These are phyloP conservation scores for Orthonevra nobilis DNA, from an alignment of 2,888 invertebrate genomes.

Conservation along the genomic window DNA sequence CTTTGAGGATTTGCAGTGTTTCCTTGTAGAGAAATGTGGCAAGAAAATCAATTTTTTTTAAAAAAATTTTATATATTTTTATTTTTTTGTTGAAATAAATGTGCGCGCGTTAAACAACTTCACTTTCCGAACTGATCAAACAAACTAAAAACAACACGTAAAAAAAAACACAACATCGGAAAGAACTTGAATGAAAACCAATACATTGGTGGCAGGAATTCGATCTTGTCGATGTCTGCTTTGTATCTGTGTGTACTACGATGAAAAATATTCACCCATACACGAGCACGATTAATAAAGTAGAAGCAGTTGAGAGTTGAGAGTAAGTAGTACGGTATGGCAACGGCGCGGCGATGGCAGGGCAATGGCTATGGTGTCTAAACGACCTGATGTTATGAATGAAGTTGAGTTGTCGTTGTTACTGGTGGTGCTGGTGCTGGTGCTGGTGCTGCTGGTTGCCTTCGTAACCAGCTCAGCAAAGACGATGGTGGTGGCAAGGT, in stretches of 20 bases:
- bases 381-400: conserved; percentile 71
- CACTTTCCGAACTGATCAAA: conserved; percentile 80
- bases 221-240: conserved; percentile 50
- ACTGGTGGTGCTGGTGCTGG: conserved; percentile 32
- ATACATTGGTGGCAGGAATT: conserved; percentile 69
- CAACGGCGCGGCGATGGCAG: too few relatives aligned
- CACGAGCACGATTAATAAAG: conserved; percentile 54
- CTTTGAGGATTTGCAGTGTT: conserved; percentile 1
- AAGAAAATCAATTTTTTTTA: conserved; percentile 7
- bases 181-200: conserved; percentile 77
- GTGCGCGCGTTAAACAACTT: conserved; percentile 75
- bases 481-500: conserved; percentile 11
- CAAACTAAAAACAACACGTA: conserved; percentile 74
- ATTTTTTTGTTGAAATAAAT: conserved; percentile 23
- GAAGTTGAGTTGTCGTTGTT: conserved; percentile 68
- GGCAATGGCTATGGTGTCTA: too few relatives aligned
- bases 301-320: conserved; percentile 70
- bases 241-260: conserved; percentile 50
- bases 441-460: conserved; percentile 31
- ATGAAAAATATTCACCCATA: conserved; percentile 62
- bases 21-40: background rate
- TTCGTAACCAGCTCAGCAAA: conserved; percentile 27
- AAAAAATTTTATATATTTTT: too few relatives aligned
- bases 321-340: conserved; percentile 58
- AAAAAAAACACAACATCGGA: conserved; percentile 69